Conservation (phyloP, 2,113 vertebrate genomes). For the Sceloporus tristichus region DNA sequence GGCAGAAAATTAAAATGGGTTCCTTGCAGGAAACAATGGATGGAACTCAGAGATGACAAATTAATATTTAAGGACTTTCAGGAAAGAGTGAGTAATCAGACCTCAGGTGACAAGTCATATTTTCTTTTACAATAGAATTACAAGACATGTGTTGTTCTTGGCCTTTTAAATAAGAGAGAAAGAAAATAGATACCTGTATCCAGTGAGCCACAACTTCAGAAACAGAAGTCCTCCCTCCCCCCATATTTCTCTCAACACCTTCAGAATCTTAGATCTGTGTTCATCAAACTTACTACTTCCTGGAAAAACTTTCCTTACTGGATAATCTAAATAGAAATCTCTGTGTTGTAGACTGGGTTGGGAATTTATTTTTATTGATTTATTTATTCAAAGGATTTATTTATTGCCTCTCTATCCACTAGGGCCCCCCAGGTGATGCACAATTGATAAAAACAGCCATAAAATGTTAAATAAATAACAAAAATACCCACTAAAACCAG, state of each 20-base stretch:
- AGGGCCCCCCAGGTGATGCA: too few species aligned
- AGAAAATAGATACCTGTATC: background rate
- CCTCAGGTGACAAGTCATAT: background rate
- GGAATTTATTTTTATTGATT: too few species aligned
- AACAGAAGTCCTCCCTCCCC: background rate
- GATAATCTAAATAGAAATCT: background rate
- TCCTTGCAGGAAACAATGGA: slow-evolving; percentile 14
- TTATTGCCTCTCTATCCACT: too few species aligned
- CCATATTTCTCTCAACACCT: background rate
- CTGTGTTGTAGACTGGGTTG: background rate
- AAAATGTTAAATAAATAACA: too few species aligned
- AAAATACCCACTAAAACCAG: too few species aligned
- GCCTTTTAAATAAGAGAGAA: background rate
- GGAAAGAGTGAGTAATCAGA: slow-evolving; percentile 22
- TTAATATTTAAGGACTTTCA: slow-evolving; percentile 34
- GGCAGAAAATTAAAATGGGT: background rate
- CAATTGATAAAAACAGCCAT: too few species aligned
- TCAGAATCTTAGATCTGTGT: background rate
- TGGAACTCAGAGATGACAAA: slow-evolving; percentile 8
- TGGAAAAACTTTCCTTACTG: background rate
- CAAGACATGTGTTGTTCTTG: background rate
- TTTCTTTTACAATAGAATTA: background rate
- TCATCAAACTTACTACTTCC: background rate
- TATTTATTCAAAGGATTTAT: too few species aligned
- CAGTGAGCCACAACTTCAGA: too few species aligned